Evolutionary conservation across 1,140 invertebrate genomes (phyloP), one percentile per base, ranked within the genome.

Genomic region (Sycobia sp.): DNA sequence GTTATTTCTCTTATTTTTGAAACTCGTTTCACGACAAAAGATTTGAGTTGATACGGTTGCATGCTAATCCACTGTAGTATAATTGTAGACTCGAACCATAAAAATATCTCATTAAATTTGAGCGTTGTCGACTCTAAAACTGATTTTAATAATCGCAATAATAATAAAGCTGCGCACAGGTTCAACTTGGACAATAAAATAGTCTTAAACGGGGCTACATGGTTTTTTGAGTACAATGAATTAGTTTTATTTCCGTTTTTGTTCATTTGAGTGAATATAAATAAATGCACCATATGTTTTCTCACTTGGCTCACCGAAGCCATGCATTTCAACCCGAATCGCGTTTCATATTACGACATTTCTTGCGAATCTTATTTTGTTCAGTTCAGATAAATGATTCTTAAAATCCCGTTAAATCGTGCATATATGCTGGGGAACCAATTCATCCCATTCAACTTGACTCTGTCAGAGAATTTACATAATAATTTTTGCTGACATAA

Each of bases 171-270:
- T n/a, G n/a, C n/a, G n/a, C n/a, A n/a, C n/a, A n/a, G n/a, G n/a
- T n/a, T n/a, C n/a, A n/a, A n/a, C n/a, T n/a, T n/a, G n/a, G n/a
- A n/a, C n/a, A n/a, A n/a, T n/a, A 46, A 41, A 29, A 51, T 58
- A 16, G 36, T 46, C 25, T 58, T 64, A 16, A 64, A 14, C 3
- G 55, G 47, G 1, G 47, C 55, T 1, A 64, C 55, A 2, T 55
- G 34, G 4, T 7, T 43, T 46, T 58, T 57, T 4, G 54, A 43
- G 10, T 29, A 58, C 3, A 47, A 2, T 18, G 47, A 25, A 38
- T 41, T 34, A 0, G 27, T 27, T 3, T 20, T 18, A 1, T 9
- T n/a, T 47, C 41, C 51, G 1, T 51, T 16, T 13, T 4, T 29
- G 2, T n/a, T 46, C 27, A 0, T 18, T 55, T 16, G 60, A 43